A percentile compares a stretch with the other conserved stretches of the same genome.
Evolutionary conservation across 2,797 vertebrate genomes (phyloP).

Genomic region (Chaetodon trifasciatus): DNA sequence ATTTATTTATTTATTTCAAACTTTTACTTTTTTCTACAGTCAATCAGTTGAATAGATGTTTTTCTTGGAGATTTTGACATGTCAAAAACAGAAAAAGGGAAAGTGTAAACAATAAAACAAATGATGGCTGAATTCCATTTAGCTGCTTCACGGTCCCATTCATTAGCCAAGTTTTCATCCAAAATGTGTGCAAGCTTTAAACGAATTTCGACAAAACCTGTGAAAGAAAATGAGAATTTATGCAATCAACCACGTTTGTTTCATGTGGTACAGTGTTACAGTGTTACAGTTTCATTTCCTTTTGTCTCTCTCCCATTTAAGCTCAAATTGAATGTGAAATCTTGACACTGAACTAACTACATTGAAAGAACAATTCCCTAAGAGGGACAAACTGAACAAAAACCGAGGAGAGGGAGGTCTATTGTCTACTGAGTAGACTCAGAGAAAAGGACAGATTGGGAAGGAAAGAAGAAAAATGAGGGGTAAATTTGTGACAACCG

Average conservation of each 20-base stretch:
- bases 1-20: too few relatives aligned
- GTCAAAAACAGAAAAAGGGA: background rate
- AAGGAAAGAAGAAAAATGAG: constrained; percentile 30
- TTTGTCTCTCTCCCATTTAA: constrained; percentile 46
- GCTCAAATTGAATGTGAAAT: constrained; percentile 18
- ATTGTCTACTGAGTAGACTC: constrained; percentile 4
- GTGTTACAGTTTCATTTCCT: background rate
- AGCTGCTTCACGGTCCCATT: too few relatives aligned
- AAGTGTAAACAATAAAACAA: background rate
- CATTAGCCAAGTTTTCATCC: background rate
- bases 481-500: constrained; percentile 52
- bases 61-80: background rate
- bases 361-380: constrained; percentile 44
- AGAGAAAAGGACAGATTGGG: constrained; percentile 8
- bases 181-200: background rate
- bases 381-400: constrained; percentile 32
- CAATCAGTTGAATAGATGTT: background rate
- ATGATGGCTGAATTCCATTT: too few relatives aligned
- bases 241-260: too few relatives aligned
- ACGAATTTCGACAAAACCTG: too few relatives aligned
- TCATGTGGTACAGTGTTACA: too few relatives aligned
- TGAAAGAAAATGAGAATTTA: too few relatives aligned
- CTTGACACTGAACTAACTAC: constrained; percentile 7
- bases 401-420: background rate
- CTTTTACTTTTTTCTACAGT: background rate